phyloP scores from a whole-genome alignment of 1,140 invertebrate species.

The Eupristina koningsbergeri region DNA sequence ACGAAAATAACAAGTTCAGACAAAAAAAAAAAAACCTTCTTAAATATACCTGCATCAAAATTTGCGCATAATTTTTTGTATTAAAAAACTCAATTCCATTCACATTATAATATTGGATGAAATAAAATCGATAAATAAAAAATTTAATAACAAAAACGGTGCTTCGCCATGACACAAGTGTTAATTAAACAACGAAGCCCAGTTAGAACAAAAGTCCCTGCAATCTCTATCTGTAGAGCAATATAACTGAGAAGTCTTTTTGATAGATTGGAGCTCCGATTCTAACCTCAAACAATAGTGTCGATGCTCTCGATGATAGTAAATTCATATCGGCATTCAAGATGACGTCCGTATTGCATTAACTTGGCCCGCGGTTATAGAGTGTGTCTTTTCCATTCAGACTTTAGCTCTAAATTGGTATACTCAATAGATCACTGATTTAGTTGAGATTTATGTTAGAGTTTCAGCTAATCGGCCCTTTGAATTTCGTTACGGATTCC shows the following conservation, averaged over 20 bases:
- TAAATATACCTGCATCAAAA: neutral
- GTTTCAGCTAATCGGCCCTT: neutral
- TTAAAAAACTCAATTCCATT: neutral
- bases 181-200: conserved; percentile 8
- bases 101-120: neutral
- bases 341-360: neutral
- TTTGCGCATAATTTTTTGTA: neutral
- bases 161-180: neutral
- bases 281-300: too few species aligned
- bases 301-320: too few species aligned
- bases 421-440: neutral
- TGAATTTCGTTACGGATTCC: too few species aligned
- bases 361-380: neutral
- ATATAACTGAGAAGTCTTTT: neutral
- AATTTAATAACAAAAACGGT: neutral
- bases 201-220: neutral
- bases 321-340: neutral
- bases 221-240: neutral
- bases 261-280: neutral
- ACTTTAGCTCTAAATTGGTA: neutral
- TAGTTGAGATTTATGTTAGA: neutral
- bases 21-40: too few species aligned
- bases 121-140: neutral
- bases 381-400: neutral
- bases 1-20: too few species aligned